Evolutionary conservation across 2,888 invertebrate species (phyloP), one percentile per base, ranked within the genome.

Genomic region (Epirrita christyi): DNA sequence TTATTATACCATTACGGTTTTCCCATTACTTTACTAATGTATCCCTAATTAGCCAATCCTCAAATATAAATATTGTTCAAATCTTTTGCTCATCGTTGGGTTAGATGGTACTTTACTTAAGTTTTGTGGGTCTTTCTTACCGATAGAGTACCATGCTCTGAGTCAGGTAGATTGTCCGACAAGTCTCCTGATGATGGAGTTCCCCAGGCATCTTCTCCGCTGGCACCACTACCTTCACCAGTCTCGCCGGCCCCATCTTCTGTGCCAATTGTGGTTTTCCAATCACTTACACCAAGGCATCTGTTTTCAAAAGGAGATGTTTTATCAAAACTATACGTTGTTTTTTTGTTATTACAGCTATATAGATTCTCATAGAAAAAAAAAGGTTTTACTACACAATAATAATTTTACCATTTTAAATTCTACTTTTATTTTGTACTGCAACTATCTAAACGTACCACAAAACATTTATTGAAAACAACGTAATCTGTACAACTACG

Each of bases 171-270:
- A 64, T 96, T 96, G 69, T 96, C 96, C 66, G 96, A 94, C 37
- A 96, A 94, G 15, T 96, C 97, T 3, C 96, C 96, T 67, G 97
- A 97, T 0, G 97, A 97, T 3, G 97, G 97, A 0, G 97, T 97
- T 0, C 97, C 97, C 97, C 97, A 97, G 21, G 97, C 95, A 73
- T 97, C 97, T 81, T 97, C 97, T 0, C 96, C 97, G 2, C 96
- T 97, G 0, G 96, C 97, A 0, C 96, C 97, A 42, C 97, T 97
- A 0, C 96, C 96, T 75, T 97, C 97, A 5, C 95, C 95, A 9
- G 90, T 86, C 38, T 92, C 92, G 3, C 92, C 92, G 40, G 93
- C 85, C 7, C 93, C 93, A 58, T 97, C 97, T 68, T 96, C 96
- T 67, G 80, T 82, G 15, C 76, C 93, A 76, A 83, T 88, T 68